Evolutionary conservation across 2,113 vertebrate species (phyloP).

Genomic region (Cheilinus undulatus): DNA sequence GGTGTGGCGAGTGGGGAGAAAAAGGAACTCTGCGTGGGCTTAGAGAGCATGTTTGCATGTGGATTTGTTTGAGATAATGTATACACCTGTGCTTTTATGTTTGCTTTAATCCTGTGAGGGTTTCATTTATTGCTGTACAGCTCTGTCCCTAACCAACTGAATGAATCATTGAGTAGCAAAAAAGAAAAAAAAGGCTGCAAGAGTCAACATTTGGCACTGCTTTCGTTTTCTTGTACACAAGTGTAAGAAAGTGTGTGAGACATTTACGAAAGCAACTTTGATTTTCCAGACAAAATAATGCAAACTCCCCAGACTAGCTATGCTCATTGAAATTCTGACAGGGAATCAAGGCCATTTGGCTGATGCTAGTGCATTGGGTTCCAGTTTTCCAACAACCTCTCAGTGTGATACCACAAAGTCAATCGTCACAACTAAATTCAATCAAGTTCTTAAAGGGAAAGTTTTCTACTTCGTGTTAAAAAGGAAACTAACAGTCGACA

Average conservation of each 20-base stretch:
- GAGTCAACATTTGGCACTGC: constrained; percentile 14
- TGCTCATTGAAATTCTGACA: background rate
- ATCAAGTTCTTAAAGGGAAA: constrained; percentile 31
- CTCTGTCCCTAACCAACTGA: background rate
- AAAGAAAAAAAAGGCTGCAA: background rate
- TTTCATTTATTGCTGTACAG: constrained; percentile 8
- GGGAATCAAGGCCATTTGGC: constrained; percentile 38
- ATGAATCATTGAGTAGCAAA: constrained; percentile 10
- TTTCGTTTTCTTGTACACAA: background rate
- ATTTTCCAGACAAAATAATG: constrained; percentile 29
- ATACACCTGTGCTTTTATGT: background rate
- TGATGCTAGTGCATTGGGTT: constrained; percentile 1
- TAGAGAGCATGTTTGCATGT: constrained; percentile 1
- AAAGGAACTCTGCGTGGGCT: background rate
- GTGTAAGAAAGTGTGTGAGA: constrained; percentile 14
- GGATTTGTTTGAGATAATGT: background rate
- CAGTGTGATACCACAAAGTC: constrained; percentile 41
- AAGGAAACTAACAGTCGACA: constrained; percentile 32
- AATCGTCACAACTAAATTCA: constrained; percentile 31
- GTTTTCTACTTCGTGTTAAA: constrained; percentile 27
- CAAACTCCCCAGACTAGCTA: constrained; percentile 9
- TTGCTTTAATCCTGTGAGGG: background rate
- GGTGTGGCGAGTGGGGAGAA: constrained; percentile 6
- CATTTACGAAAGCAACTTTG: constrained; percentile 22
- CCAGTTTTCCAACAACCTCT: constrained; percentile 55